Percentiles rank a stretch among this genome's conserved stretches.
These are phyloP conservation scores for Hoplodrina blanda DNA, from an alignment of 2,888 invertebrate genomes.

Conservation along the genomic window DNA sequence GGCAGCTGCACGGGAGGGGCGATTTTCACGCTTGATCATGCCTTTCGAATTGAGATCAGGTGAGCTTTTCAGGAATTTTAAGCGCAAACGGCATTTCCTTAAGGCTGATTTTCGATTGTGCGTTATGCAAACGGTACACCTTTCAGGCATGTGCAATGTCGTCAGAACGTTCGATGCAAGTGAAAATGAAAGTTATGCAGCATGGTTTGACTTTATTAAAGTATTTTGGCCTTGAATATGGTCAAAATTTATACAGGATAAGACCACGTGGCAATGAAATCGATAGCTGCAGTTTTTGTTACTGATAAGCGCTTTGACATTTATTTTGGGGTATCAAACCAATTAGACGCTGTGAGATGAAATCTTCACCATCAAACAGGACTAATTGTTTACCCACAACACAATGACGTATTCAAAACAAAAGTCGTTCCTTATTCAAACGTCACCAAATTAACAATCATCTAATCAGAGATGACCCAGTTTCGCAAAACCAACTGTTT, in stretches of 20 bases:
- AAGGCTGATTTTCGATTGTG: slow-evolving; percentile 50
- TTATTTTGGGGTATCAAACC: not conserved
- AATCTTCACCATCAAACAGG: not conserved
- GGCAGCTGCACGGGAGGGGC: slow-evolving; percentile 80
- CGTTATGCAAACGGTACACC: slow-evolving; percentile 45
- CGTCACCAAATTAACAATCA: slow-evolving; percentile 50
- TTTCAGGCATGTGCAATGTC: slow-evolving; percentile 54
- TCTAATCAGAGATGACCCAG: slow-evolving; percentile 52
- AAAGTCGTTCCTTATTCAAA: slow-evolving; percentile 21
- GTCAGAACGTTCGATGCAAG: slow-evolving; percentile 41
- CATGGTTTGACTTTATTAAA: slow-evolving; percentile 47
- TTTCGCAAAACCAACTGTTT: slow-evolving; percentile 50
- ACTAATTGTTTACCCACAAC: slow-evolving; percentile 15
- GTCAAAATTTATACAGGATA: not conserved
- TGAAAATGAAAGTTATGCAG: slow-evolving; percentile 56
- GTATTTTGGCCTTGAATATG: slow-evolving; percentile 44
- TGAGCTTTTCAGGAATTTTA: slow-evolving; percentile 77
- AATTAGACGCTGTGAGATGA: not conserved
- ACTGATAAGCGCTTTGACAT: slow-evolving; percentile 13
- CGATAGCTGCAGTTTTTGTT: slow-evolving; percentile 42
- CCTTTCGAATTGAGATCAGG: slow-evolving; percentile 89
- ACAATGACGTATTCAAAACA: slow-evolving; percentile 22
- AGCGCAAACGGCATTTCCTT: slow-evolving; percentile 52
- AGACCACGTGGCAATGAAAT: slow-evolving; percentile 39
- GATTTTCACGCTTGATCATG: slow-evolving; percentile 85